Percentiles rank a stretch among this genome's conserved stretches.
Conservation (phyloP, 2,888 invertebrate species). For the Marronus borbonicus region DNA sequence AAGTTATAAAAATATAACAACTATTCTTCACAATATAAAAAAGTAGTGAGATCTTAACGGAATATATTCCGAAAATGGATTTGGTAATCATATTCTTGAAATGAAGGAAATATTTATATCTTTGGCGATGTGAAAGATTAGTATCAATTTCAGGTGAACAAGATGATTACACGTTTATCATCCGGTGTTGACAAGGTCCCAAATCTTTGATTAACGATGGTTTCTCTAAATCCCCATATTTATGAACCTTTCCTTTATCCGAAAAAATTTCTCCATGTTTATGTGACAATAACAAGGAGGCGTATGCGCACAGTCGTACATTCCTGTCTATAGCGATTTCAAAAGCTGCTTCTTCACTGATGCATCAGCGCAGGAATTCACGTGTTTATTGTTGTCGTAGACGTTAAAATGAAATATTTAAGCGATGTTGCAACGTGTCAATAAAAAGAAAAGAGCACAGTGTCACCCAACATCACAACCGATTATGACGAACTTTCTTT, state of each 20-base stretch:
- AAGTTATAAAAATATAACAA: no score
- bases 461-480: conserved; percentile 31
- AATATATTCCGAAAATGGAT: no score
- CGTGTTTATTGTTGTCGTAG: conserved; percentile 14
- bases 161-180: conserved; percentile 8
- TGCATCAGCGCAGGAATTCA: conserved; percentile 1
- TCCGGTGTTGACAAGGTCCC: background rate
- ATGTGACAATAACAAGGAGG: conserved; percentile 25
- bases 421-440: conserved; percentile 34
- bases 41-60: no score
- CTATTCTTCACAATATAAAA: no score
- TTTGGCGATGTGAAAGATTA: no score
- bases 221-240: conserved; percentile 30
- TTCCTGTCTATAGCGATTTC: conserved; percentile 27
- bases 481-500: conserved; percentile 42
- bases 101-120: no score
- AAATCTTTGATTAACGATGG: conserved; percentile 30
- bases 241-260: conserved; percentile 28
- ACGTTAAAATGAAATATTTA: conserved; percentile 41
- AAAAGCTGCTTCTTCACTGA: conserved; percentile 17
- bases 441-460: conserved; percentile 30
- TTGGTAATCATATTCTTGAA: no score
- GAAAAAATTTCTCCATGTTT: conserved; percentile 21
- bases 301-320: background rate
- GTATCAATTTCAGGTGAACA: conserved; percentile 8